Evolutionary conservation across 2,113 vertebrate species (phyloP).

Genomic region (Rutilus rutilus): DNA sequence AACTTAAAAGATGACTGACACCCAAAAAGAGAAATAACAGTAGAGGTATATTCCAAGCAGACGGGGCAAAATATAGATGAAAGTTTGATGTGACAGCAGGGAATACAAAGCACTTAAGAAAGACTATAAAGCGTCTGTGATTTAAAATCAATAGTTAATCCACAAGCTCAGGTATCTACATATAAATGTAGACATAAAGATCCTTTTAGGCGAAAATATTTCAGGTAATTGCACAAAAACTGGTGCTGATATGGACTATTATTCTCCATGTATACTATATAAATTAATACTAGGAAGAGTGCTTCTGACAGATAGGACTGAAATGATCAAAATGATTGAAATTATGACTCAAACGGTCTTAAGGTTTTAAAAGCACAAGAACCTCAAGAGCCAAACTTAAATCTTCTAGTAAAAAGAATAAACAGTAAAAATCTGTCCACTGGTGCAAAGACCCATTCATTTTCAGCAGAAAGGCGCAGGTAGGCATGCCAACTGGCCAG

Average conservation of each 20-base stretch:
- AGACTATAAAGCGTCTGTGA: constrained; percentile 9
- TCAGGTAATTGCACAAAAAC: constrained; percentile 18
- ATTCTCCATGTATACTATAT: no score
- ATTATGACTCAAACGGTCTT: constrained; percentile 52
- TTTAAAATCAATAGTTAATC: constrained; percentile 34
- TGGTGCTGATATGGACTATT: neutral
- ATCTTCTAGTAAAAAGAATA: constrained; percentile 69
- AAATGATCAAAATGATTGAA: neutral
- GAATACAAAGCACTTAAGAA: constrained; percentile 9
- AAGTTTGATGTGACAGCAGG: constrained; percentile 7
- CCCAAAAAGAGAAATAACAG: constrained; percentile 44
- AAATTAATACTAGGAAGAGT: neutral
- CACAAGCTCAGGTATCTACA: neutral
- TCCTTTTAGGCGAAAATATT: constrained; percentile 2
- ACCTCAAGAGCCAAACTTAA: constrained; percentile 60
- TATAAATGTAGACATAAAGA: constrained; percentile 23
- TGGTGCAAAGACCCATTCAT: constrained; percentile 71
- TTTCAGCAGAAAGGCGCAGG: constrained; percentile 57
- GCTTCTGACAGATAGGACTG: neutral
- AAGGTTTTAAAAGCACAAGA: constrained; percentile 59
- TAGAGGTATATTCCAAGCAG: constrained; percentile 2
- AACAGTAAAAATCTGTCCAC: constrained; percentile 69
- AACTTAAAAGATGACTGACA: constrained; percentile 51
- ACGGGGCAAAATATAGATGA: constrained; percentile 13
- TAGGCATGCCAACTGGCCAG: constrained; percentile 69